A percentile compares a stretch with the other conserved stretches of the same genome.
Evolutionary conservation across 2,113 vertebrate species (phyloP).

Genomic region (Brachyhypopomus gauderio): DNA sequence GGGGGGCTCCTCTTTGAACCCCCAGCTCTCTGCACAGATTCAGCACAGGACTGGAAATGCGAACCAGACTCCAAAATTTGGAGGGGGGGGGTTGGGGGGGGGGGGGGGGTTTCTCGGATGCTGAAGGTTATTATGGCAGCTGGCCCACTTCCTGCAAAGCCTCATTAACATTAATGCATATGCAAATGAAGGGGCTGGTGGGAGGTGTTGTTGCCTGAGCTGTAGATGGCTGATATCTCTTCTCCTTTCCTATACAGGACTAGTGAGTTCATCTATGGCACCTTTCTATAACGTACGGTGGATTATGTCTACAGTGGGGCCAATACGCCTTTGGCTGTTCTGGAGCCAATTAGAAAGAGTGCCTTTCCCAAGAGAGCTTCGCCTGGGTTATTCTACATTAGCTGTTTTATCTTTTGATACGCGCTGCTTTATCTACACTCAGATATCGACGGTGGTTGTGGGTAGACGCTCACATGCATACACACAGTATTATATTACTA

Average conservation of each 20-base stretch:
- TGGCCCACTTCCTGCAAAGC: slow-evolving; percentile 44
- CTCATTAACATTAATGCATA: slow-evolving; percentile 56
- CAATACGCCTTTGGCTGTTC: slow-evolving; percentile 31
- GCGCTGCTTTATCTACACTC: slow-evolving; percentile 37
- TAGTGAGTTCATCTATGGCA: slow-evolving; percentile 25
- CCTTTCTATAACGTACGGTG: background rate
- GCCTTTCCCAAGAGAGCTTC: slow-evolving; percentile 29
- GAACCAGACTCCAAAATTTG: slow-evolving; percentile 55
- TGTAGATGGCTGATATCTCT: slow-evolving; percentile 26
- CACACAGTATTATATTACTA: background rate
- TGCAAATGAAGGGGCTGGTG: slow-evolving; percentile 53
- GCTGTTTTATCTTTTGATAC: slow-evolving; percentile 44
- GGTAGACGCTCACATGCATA: slow-evolving; percentile 28
- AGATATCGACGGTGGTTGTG: slow-evolving; percentile 35
- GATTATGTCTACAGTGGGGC: slow-evolving; percentile 27
- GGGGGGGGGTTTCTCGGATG: slow-evolving; percentile 31
- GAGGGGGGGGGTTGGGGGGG: too few relatives aligned
- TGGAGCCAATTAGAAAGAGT: slow-evolving; percentile 51
- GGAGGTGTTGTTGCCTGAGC: slow-evolving; percentile 41
- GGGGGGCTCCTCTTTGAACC: slow-evolving; percentile 48
- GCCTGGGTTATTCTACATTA: slow-evolving; percentile 35
- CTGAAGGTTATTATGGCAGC: slow-evolving; percentile 52
- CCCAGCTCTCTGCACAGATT: slow-evolving; percentile 33
- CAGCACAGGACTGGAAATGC: slow-evolving; percentile 46
- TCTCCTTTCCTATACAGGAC: background rate